Evolutionary conservation across 2,797 vertebrate species (phyloP).

Genomic region (Hydrophis major): DNA sequence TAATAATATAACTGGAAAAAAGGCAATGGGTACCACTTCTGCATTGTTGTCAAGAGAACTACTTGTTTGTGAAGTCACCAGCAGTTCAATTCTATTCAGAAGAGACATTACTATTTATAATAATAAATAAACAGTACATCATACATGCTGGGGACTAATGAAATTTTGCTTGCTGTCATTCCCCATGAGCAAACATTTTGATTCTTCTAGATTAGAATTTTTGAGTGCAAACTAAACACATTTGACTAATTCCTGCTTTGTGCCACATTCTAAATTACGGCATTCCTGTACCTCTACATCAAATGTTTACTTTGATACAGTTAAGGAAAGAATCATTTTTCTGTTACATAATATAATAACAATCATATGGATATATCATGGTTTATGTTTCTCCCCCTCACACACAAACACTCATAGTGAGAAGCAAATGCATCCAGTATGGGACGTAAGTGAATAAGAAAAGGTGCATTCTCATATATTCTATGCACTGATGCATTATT

Average conservation of each 20-base stretch:
- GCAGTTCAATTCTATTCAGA: neutral
- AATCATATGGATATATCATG: neutral
- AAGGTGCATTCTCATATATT: neutral
- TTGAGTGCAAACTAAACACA: neutral
- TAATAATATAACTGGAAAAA: neutral
- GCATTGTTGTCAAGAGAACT: neutral
- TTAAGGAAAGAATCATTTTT: neutral
- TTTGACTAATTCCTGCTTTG: neutral
- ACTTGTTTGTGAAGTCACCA: neutral
- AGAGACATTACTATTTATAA: neutral
- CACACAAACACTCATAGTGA: neutral
- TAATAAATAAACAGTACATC: neutral
- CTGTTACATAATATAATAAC: neutral
- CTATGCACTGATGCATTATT: neutral
- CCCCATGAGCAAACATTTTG: neutral
- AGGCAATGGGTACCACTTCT: neutral
- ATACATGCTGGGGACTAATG: constrained; percentile 1
- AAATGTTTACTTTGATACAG: neutral
- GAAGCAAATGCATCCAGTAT: neutral
- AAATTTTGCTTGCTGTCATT: neutral
- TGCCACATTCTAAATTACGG: neutral
- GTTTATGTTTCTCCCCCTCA: neutral
- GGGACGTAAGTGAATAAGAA: neutral
- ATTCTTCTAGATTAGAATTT: neutral
- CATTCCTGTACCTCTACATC: neutral